Conservation (phyloP, 2,888 invertebrate species). For the Meghimatium bilineatum region DNA sequence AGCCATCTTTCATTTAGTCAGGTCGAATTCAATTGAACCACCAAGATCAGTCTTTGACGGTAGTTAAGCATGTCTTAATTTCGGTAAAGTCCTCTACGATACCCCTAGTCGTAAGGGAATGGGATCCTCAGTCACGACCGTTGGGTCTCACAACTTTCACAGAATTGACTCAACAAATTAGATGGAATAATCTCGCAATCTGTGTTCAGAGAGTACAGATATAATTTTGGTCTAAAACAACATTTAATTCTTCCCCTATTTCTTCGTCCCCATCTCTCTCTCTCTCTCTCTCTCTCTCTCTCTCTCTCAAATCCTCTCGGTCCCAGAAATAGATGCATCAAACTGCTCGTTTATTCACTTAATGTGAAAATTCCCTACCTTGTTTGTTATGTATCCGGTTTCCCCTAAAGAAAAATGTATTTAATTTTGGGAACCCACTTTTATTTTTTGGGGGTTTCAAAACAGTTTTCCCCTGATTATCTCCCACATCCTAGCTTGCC, state of each 20-base stretch:
- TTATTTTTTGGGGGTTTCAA: background rate
- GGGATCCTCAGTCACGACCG: background rate
- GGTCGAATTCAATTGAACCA: background rate
- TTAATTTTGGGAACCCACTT: conserved; percentile 5
- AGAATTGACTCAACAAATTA: background rate
- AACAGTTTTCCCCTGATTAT: conserved; percentile 6
- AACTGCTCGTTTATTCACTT: background rate
- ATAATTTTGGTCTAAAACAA: background rate
- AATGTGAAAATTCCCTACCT: background rate
- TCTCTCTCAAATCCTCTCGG: background rate
- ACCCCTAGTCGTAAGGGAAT: background rate
- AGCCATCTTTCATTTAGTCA: background rate
- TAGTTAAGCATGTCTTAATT: background rate
- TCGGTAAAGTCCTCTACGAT: background rate
- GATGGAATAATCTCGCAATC: background rate
- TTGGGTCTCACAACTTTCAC: background rate
- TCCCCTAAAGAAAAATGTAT: background rate
- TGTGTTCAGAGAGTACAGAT: background rate
- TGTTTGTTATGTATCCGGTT: conserved; percentile 12
- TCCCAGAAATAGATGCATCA: background rate
- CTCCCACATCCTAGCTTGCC: background rate
- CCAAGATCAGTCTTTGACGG: background rate
- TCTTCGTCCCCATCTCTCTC: background rate
- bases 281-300: background rate
- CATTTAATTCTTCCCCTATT: background rate